A percentile compares a stretch with the other conserved stretches of the same genome.
These are phyloP conservation scores for Anableps anableps DNA, from an alignment of 2,797 vertebrate genomes.

Conservation along the genomic window DNA sequence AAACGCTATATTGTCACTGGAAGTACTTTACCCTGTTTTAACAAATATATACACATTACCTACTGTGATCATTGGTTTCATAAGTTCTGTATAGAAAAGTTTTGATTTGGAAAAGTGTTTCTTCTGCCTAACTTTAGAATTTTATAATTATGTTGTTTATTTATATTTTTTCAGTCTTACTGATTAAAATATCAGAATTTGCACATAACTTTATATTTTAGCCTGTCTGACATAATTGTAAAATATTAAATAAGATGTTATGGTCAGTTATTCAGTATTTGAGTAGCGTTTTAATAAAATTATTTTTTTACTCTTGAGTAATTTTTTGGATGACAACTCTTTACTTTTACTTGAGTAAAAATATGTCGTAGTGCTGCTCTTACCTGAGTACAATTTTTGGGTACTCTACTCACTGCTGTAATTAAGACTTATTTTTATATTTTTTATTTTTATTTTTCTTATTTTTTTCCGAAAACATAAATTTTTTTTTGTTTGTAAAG, in stretches of 20 bases:
- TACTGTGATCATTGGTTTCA: neutral
- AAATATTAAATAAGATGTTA: neutral
- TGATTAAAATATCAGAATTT: neutral
- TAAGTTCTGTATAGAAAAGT: neutral
- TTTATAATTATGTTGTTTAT: neutral
- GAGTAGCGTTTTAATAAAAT: neutral
- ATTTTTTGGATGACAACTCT: neutral
- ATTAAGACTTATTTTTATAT: no score
- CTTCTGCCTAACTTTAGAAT: neutral
- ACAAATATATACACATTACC: neutral
- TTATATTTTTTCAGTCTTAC: neutral
- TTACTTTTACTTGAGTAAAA: neutral
- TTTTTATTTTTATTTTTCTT: no score
- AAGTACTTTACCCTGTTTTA: neutral
- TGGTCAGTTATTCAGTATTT: neutral
- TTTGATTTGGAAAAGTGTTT: neutral
- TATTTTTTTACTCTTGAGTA: neutral
- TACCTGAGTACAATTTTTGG: neutral
- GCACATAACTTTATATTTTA: neutral
- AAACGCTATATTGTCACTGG: neutral
- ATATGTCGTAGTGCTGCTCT: neutral
- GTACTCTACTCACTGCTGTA: neutral
- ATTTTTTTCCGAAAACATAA: neutral
- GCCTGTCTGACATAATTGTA: neutral
- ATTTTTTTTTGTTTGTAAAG: neutral